Conservation (phyloP, 2,888 invertebrate species). For the Pedicia rivosa region DNA sequence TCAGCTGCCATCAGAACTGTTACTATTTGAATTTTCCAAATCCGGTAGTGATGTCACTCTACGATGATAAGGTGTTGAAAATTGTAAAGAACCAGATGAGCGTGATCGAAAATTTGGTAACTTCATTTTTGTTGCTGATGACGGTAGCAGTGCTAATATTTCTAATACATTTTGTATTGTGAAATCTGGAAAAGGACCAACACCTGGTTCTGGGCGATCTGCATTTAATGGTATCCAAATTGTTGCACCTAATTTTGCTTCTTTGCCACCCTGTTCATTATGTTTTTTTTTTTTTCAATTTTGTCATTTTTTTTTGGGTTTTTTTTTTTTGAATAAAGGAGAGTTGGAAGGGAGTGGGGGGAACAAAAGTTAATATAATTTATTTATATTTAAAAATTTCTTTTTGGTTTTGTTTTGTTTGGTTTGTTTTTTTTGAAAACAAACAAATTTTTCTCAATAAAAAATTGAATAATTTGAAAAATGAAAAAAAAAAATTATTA, state of each 20-base stretch:
- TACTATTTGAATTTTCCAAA: constrained; percentile 27
- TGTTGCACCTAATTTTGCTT: constrained; percentile 60
- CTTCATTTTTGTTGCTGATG: constrained; percentile 1
- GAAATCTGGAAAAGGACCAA: constrained; percentile 19
- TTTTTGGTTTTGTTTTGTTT: too few species aligned
- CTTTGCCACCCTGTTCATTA: constrained; percentile 45
- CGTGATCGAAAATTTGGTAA: constrained; percentile 7
- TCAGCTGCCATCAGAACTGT: constrained; percentile 27
- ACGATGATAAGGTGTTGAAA: constrained; percentile 18
- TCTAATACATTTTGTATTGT: constrained; percentile 23
- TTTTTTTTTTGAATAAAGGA: too few species aligned
- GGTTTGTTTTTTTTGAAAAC: too few species aligned
- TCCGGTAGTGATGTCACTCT: constrained; percentile 20
- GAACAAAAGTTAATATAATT: too few species aligned
- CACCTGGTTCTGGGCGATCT: constrained; percentile 14
- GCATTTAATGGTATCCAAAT: constrained; percentile 56
- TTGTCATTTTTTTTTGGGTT: too few species aligned
- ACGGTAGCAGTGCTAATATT: constrained; percentile 23
- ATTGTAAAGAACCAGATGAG: constrained; percentile 11
- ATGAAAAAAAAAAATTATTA: too few species aligned
- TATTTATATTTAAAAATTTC: too few species aligned
- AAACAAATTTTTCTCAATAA: too few species aligned
- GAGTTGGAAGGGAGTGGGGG: too few species aligned
- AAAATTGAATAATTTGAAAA: too few species aligned
- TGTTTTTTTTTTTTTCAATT: background rate